These are phyloP conservation scores for Stomatorhinus walkeri DNA, from an alignment of 2,797 vertebrate genomes.

Conservation along the genomic window DNA sequence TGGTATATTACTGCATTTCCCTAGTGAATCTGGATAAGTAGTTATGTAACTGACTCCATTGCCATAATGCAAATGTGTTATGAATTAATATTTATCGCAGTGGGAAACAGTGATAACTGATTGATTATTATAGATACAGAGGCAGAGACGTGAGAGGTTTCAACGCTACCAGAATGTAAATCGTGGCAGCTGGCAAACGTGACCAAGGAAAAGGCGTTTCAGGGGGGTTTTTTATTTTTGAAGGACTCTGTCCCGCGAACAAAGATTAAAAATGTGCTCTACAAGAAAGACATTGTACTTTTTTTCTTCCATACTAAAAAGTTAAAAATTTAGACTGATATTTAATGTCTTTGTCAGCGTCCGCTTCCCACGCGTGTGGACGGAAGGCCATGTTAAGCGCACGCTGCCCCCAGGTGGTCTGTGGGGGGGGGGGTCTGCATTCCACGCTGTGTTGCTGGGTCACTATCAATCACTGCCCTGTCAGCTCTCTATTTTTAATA, in stretches of 20 bases:
- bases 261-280: conserved; percentile 2
- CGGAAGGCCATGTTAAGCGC: neutral
- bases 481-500: conserved; percentile 18
- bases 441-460: neutral
- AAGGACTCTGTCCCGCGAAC: neutral
- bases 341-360: neutral
- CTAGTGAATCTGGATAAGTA: neutral
- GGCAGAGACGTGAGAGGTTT: neutral
- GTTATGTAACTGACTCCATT: conserved; percentile 1
- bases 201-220: neutral
- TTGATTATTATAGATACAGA: conserved; percentile 6
- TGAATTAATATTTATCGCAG: neutral
- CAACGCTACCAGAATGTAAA: neutral
- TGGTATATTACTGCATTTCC: neutral
- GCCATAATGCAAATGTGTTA: neutral
- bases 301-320: neutral
- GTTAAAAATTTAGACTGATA: neutral
- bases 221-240: neutral
- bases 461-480: conserved; percentile 11
- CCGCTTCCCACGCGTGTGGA: neutral
- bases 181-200: neutral
- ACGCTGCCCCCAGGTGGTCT: neutral
- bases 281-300: neutral
- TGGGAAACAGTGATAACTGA: neutral
- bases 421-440: neutral